Base-by-base conservation (phyloP, 1,140 invertebrate species). In the Anastrepha ludens region DNA sequence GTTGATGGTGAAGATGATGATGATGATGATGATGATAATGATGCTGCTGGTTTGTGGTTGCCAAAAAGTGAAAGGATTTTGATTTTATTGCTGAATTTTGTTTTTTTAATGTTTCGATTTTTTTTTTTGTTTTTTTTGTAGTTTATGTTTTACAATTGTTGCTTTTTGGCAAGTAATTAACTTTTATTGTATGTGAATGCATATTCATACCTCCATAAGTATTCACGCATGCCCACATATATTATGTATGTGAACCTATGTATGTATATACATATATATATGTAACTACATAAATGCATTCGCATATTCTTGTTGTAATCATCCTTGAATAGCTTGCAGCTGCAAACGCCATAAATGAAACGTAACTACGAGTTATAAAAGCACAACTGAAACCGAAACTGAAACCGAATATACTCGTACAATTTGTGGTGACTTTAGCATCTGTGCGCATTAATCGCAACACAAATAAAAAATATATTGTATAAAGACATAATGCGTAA, bases 1-100 rank as follows among this genome's bases (percentile, higher is more conserved):
- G 47, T n/a, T 50, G 67, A 13, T 70, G 70, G 13, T 78, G 6
- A 2, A n/a, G 47, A 58, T 81, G 47, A 17, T 81, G 47, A 47
- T 55, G 74, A 58, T 55, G 47, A 50, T 81, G 74, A 13, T 20
- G 74, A 55, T 55, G 74, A 41, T 20, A 55, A 17, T n/a, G n/a
- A n/a, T n/a, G 47, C 44, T 55, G 74, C n/a, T 20, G 17, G 44
- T 44, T 81, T 81, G 44, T n/a, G 47, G 17, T 81, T 67, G 7
- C 74, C 7, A 81, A 81, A 67, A 81, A 81, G 74, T 81, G 74
- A 81, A 81, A 81, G 74, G 74, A 81, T 81, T 81, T 81, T 20
- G 74, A 81, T 81, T 81, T 81, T 81, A 81, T 81, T 81, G 74
- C 47, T 17, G 47, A 50, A 81, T 81, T 81, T 81, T 55, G 47